phyloP scores from a whole-genome alignment of 1,140 invertebrate species.

The Limonius californicus region DNA sequence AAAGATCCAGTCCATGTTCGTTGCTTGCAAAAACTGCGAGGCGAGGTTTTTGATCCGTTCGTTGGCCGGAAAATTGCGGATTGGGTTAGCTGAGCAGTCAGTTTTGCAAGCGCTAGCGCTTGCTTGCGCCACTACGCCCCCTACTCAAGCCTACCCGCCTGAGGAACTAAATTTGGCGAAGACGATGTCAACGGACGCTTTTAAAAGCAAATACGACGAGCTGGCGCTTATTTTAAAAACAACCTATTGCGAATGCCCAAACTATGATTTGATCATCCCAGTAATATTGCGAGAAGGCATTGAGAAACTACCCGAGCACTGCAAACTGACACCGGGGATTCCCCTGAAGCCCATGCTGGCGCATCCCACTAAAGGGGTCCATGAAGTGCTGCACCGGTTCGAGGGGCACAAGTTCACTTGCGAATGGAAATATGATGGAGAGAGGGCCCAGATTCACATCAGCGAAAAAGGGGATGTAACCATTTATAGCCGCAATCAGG shows the following conservation, averaged over 20 bases:
- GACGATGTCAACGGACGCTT: constrained; percentile 60
- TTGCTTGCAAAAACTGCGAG: constrained; percentile 88
- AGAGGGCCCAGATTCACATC: constrained; percentile 91
- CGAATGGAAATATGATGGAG: constrained; percentile 99
- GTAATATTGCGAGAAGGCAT: constrained; percentile 78
- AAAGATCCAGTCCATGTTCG: constrained; percentile 88
- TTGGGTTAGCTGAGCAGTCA: constrained; percentile 96
- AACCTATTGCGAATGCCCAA: constrained; percentile 95
- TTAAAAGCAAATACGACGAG: constrained; percentile 80
- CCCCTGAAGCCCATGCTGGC: constrained; percentile 99
- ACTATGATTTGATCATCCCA: constrained; percentile 85
- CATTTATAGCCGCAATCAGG: constrained; percentile 96
- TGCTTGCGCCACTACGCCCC: constrained; percentile 72
- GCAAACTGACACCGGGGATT: constrained; percentile 87
- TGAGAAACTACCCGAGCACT: constrained; percentile 72
- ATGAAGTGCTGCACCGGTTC: constrained; percentile 88
- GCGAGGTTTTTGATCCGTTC: constrained; percentile 90
- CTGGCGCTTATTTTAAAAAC: constrained; percentile 82
- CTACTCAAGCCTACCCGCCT: constrained; percentile 63
- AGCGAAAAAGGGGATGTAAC: constrained; percentile 63
- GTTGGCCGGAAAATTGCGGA: constrained; percentile 89
- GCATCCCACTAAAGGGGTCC: constrained; percentile 91
- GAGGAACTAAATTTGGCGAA: constrained; percentile 60
- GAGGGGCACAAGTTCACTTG: constrained; percentile 93
- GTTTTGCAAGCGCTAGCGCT: constrained; percentile 87